phyloP scores from a whole-genome alignment of 2,797 vertebrate genomes.

The Coregonus sp. region DNA sequence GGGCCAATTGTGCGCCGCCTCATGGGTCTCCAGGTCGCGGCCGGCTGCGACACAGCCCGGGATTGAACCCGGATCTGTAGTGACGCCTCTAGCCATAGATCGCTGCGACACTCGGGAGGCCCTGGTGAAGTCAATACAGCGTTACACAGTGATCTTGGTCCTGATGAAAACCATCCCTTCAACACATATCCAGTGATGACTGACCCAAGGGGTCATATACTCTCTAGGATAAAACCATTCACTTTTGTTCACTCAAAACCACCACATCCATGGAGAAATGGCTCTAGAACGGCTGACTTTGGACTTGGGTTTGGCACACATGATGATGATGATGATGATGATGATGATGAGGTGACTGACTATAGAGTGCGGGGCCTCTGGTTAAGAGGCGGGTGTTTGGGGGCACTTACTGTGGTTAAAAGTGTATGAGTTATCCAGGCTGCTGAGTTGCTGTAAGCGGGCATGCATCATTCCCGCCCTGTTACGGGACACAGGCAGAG shows the following conservation, averaged over 20 bases:
- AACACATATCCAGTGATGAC: neutral
- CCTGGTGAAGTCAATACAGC: conserved; percentile 4
- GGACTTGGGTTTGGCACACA: conserved; percentile 33
- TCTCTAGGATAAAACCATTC: conserved; percentile 7
- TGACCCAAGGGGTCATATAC: neutral
- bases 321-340: conserved; percentile 20
- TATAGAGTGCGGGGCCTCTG: conserved; percentile 8
- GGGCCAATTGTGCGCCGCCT: too few relatives aligned
- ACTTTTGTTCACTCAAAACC: neutral
- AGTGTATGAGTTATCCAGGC: conserved; percentile 93
- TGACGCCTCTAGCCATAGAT: too few relatives aligned
- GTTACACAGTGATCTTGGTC: neutral
- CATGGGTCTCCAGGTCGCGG: too few relatives aligned
- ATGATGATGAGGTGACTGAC: conserved; percentile 26
- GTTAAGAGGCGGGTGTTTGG: conserved; percentile 21
- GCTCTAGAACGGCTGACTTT: neutral
- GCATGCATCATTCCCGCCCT: conserved; percentile 94
- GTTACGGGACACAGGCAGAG: conserved; percentile 98
- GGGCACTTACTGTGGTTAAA: conserved; percentile 96
- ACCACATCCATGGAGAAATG: neutral
- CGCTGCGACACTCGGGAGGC: too few relatives aligned
- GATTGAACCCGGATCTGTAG: too few relatives aligned
- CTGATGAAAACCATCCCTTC: neutral
- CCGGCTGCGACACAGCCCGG: too few relatives aligned
- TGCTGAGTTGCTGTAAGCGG: conserved; percentile 94